phyloP scores from a whole-genome alignment of 2,888 invertebrate species.

The Synanthedon formicaeformis region DNA sequence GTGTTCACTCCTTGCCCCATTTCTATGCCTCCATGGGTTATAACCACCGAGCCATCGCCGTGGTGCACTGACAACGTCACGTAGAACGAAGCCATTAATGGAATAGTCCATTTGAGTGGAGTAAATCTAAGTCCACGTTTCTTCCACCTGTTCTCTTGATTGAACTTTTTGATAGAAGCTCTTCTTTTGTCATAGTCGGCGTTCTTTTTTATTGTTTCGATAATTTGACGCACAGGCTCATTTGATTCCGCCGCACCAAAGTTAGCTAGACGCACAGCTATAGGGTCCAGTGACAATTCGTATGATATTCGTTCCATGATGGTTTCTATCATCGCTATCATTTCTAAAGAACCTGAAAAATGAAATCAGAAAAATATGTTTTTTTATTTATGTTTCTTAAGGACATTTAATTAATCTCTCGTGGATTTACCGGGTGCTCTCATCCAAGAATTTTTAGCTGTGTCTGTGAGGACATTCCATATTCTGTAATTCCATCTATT shows the following conservation, averaged over 20 bases:
- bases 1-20: constrained; percentile 84
- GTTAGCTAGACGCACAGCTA: constrained; percentile 54
- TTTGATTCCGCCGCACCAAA: constrained; percentile 30
- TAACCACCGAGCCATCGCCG: constrained; percentile 73
- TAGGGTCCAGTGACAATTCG: constrained; percentile 65
- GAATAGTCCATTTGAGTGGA: constrained; percentile 66
- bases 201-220: constrained; percentile 47
- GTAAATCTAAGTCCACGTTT: constrained; percentile 63
- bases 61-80: constrained; percentile 73
- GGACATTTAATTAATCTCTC: neutral
- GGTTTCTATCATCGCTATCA: constrained; percentile 58
- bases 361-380: neutral
- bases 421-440: constrained; percentile 32
- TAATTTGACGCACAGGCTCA: constrained; percentile 49
- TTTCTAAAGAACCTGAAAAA: neutral
- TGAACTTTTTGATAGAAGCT: constrained; percentile 52
- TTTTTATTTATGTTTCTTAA: neutral
- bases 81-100: constrained; percentile 56
- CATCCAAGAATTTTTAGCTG: constrained; percentile 31
- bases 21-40: constrained; percentile 76
- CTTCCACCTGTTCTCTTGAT: constrained; percentile 76
- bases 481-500: constrained; percentile 25
- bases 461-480: constrained; percentile 31
- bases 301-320: constrained; percentile 76
- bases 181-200: constrained; percentile 50